Conservation (phyloP, 1,140 invertebrate species). For the Aphelinus atriplicis region DNA sequence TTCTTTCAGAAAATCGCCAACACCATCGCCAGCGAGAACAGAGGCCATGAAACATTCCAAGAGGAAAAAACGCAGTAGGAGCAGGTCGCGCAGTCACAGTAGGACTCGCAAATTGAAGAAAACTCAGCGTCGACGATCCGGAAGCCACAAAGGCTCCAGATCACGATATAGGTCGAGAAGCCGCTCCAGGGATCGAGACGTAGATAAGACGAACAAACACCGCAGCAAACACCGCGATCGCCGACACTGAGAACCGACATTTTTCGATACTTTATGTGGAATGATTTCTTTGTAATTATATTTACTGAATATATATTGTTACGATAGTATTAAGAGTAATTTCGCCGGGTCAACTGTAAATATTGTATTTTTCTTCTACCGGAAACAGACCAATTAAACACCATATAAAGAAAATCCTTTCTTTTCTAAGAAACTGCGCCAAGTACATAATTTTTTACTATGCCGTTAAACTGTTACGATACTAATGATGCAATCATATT, state of each 20-base stretch:
- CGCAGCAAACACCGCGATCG: slow-evolving; percentile 60
- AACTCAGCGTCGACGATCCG: slow-evolving; percentile 59
- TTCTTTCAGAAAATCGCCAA: slow-evolving; percentile 59
- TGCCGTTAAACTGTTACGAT: too few species aligned
- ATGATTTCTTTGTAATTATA: slow-evolving; percentile 25
- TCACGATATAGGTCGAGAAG: slow-evolving; percentile 68
- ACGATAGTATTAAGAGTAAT: background rate
- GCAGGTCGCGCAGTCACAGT: slow-evolving; percentile 66
- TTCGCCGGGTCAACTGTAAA: slow-evolving; percentile 31
- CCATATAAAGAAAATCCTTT: too few species aligned
- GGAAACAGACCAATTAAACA: too few species aligned
- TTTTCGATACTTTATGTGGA: background rate
- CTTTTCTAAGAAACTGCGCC: too few species aligned
- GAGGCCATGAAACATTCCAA: slow-evolving; percentile 63
- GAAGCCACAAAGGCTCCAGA: slow-evolving; percentile 66
- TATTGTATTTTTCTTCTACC: slow-evolving; percentile 34
- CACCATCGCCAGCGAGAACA: slow-evolving; percentile 54
- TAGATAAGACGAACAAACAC: slow-evolving; percentile 60
- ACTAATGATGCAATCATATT: slow-evolving; percentile 21
- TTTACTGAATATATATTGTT: slow-evolving; percentile 22
- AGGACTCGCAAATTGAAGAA: slow-evolving; percentile 64
- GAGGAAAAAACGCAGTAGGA: slow-evolving; percentile 66
- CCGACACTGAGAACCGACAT: slow-evolving; percentile 32
- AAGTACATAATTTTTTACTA: too few species aligned
- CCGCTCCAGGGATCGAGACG: slow-evolving; percentile 64